Conservation (phyloP, 2,888 invertebrate species). For the Agrochola litura region DNA sequence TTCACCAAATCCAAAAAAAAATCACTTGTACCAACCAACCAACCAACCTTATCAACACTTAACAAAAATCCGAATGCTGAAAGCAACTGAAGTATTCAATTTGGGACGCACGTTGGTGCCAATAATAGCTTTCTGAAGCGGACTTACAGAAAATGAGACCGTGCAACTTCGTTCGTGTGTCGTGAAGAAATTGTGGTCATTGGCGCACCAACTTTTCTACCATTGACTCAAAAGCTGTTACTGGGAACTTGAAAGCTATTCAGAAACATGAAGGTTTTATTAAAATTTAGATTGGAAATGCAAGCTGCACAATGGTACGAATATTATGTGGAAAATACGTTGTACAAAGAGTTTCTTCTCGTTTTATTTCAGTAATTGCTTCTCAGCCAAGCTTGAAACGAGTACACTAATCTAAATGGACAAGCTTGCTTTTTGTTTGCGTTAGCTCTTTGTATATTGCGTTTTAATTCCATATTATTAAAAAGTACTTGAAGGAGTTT, state of each 20-base stretch:
- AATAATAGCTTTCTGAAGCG: constrained; percentile 65
- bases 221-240: constrained; percentile 60
- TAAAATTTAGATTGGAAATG: constrained; percentile 57
- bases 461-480: constrained; percentile 1
- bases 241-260: constrained; percentile 50
- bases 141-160: constrained; percentile 50
- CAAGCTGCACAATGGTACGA: constrained; percentile 31
- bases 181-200: constrained; percentile 63
- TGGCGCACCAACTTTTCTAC: constrained; percentile 60
- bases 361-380: constrained; percentile 48
- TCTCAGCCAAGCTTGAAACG: constrained; percentile 46
- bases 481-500: not conserved
- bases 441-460: not conserved
- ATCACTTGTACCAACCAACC: constrained; percentile 5
- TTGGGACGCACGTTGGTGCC: constrained; percentile 54
- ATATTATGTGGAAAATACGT: constrained; percentile 31
- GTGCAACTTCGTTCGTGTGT: constrained; percentile 57
- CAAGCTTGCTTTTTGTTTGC: constrained; percentile 13
- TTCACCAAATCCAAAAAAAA: not conserved
- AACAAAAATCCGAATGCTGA: constrained; percentile 26
- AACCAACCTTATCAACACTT: constrained; percentile 28
- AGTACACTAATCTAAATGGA: constrained; percentile 34
- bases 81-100: constrained; percentile 61
- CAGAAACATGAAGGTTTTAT: constrained; percentile 53
- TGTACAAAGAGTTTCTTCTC: constrained; percentile 26